Percentiles rank a stretch among this genome's conserved stretches.
Conservation (phyloP, 2,888 invertebrate genomes). For the Anoplius nigerrimus region DNA sequence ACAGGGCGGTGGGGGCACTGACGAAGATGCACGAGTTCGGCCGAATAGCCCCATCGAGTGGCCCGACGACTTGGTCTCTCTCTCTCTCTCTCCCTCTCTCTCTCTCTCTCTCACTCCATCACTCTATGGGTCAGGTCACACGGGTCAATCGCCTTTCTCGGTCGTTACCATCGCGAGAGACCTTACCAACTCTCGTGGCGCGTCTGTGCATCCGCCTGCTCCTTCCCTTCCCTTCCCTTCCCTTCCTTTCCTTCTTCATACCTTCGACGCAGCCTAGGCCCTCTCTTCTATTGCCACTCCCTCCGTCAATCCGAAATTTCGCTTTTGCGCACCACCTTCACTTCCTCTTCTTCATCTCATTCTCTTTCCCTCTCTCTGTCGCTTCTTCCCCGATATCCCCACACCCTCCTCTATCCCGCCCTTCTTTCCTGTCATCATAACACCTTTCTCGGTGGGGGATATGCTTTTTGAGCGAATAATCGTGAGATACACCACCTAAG, state of each 20-base stretch:
- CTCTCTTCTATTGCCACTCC: no score
- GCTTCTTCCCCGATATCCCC: no score
- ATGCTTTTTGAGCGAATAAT: no score
- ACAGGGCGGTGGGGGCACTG: neutral
- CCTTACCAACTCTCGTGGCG: slow-evolving; percentile 5
- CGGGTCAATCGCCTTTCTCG: slow-evolving; percentile 54
- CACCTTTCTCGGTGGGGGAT: no score
- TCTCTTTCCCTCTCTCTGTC: neutral
- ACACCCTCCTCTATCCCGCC: no score
- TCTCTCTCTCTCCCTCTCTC: no score
- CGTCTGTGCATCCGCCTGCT: no score
- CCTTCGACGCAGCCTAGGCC: no score
- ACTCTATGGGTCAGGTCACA: slow-evolving; percentile 59
- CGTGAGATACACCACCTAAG: no score
- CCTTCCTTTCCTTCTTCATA: neutral
- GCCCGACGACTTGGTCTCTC: slow-evolving; percentile 38
- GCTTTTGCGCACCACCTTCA: neutral
- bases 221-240: neutral
- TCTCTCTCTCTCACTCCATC: no score
- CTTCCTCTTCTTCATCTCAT: neutral
- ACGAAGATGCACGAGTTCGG: slow-evolving; percentile 30
- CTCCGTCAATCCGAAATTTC: no score
- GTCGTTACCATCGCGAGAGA: slow-evolving; percentile 46
- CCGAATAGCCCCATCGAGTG: slow-evolving; percentile 34
- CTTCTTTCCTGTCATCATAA: no score